These are phyloP conservation scores for Catamblyrhynchus diadema DNA, from an alignment of 2,797 vertebrate genomes.

Conservation along the genomic window DNA sequence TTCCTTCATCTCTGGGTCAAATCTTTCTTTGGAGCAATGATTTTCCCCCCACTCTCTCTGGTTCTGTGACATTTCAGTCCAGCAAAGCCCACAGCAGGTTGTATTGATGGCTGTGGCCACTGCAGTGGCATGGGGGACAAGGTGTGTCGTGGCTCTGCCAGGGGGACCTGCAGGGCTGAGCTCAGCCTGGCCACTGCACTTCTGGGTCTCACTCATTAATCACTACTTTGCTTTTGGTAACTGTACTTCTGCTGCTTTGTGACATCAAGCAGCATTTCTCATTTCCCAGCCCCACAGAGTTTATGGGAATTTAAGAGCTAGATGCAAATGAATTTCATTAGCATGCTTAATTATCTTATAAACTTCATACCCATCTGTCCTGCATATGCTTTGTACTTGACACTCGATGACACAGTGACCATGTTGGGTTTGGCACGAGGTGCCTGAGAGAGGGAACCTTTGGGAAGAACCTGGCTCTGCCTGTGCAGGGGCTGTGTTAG, in stretches of 20 bases:
- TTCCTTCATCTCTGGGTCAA: neutral
- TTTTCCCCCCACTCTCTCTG: fast-evolving
- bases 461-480: neutral
- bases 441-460: fast-evolving
- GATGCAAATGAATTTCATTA: constrained; percentile 52
- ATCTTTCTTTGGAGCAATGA: neutral
- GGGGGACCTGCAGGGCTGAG: neutral
- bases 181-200: neutral
- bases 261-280: neutral
- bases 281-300: constrained; percentile 25
- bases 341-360: constrained; percentile 36
- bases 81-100: neutral
- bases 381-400: constrained; percentile 7
- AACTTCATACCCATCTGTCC: constrained; percentile 26
- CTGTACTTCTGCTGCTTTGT: neutral
- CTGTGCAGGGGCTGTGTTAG: neutral
- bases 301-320: constrained; percentile 42
- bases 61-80: fast-evolving
- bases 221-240: neutral
- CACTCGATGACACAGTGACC: neutral
- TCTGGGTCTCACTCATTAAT: neutral
- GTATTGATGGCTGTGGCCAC: fast-evolving
- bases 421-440: neutral
- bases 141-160: fast-evolving
- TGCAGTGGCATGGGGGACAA: fast-evolving